Base-by-base conservation (phyloP, 2,113 vertebrate genomes). In the Saccopteryx leptura region DNA sequence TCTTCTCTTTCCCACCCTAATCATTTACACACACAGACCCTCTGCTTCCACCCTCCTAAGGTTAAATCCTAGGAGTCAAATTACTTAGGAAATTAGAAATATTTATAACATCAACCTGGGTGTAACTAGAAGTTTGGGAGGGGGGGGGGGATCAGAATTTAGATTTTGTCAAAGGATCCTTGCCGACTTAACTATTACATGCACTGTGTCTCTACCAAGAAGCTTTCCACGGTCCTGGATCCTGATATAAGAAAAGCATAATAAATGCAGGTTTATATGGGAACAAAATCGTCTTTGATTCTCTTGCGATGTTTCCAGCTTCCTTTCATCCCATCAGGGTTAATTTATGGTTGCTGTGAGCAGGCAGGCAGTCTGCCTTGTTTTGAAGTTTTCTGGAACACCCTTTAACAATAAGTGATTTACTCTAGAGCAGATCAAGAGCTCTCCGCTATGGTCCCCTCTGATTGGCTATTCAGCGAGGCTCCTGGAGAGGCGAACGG, bases 391-490 rank as follows among this genome's bases (percentile, higher is more conserved):
- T 94, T 96, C 96, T 97, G 80, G 96, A 97, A 94, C 31, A 54
- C 17, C 96, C 65, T 81, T 78, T 89, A 79, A 96, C 91, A 96
- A 96, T 95, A 97, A 96, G 84, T 95, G 87, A 96, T 96, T 98
- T 93, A 68, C 46, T 96, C 96, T 82, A 96, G 96, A 98, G 86
- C 21, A 97, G 78, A 93, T 97, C 79, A 97, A 98, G 98, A 98
- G 94, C 69, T 88, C 75, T 24, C 26, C 26, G 28, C 66, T 90
- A 71, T 94, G 75, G 78, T 58, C 91, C 88, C 82, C 84, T 98
- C 83, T 96, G 97, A 98, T 97, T 98, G 97, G 74, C 97, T 98
- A 97, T 97, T 98, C 97, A 98, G 15, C 58, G 90, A 68, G 90
- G 92, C 84, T 96, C 89, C 28, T 96, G 89, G 92, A 96, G 97